A percentile compares a stretch with the other conserved stretches of the same genome.
phyloP scores from a whole-genome alignment of 2,113 vertebrate genomes.

The Chascanopsetta lugubris region DNA sequence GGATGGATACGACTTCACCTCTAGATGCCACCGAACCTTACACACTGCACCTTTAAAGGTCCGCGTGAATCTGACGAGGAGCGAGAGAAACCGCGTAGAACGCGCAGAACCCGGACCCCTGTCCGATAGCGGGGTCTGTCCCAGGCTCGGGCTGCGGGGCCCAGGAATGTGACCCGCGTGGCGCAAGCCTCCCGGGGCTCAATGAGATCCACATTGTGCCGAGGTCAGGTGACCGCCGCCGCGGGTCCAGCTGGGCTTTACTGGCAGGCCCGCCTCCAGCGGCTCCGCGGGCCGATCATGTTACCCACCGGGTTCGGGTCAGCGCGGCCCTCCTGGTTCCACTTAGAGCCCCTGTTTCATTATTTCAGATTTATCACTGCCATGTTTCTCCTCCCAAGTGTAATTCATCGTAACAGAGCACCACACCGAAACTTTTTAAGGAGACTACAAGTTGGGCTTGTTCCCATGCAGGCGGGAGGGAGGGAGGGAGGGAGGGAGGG shows the following conservation, averaged over 20 bases:
- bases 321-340: constrained; percentile 72
- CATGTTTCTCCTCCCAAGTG: constrained; percentile 61
- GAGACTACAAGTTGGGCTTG: constrained; percentile 52
- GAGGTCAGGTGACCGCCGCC: constrained; percentile 37
- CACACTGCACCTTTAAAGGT: too few relatives aligned
- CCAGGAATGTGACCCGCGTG: constrained; percentile 56
- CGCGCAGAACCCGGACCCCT: neutral
- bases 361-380: constrained; percentile 82
- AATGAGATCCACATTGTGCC: constrained; percentile 57
- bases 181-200: constrained; percentile 36
- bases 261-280: constrained; percentile 54
- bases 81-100: too few relatives aligned
- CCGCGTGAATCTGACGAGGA: too few relatives aligned
- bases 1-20: too few relatives aligned
- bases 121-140: constrained; percentile 23
- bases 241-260: constrained; percentile 61
- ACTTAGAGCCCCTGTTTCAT: constrained; percentile 79
- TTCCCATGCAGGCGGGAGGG: constrained; percentile 69
- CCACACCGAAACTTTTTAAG: constrained; percentile 55
- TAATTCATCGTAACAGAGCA: constrained; percentile 70
- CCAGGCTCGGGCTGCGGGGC: constrained; percentile 26
- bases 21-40: too few relatives aligned
- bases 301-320: constrained; percentile 67
- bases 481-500: too few relatives aligned
- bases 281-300: constrained; percentile 59